These are phyloP conservation scores for Lutjanus erythropterus DNA, from an alignment of 2,113 vertebrate species.

Conservation along the genomic window DNA sequence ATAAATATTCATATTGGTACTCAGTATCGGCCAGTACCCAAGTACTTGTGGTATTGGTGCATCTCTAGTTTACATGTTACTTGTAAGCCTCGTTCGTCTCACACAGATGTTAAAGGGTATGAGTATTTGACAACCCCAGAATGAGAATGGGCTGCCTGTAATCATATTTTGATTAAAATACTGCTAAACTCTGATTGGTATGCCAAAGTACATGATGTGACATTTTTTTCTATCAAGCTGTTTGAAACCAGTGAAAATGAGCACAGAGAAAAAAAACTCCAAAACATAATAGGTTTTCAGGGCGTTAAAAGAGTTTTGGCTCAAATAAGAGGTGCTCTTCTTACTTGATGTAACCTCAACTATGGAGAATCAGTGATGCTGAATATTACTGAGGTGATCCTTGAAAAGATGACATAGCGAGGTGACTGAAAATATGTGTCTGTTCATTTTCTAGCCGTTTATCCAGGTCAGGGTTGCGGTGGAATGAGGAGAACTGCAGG, in stretches of 20 bases:
- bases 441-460: background rate
- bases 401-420: background rate
- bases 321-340: background rate
- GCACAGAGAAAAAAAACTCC: background rate
- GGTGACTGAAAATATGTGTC: background rate
- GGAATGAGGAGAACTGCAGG: slow-evolving; percentile 4
- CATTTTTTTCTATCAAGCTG: background rate
- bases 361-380: background rate
- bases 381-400: background rate
- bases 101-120: too few species aligned
- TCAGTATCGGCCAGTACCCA: too few species aligned
- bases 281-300: background rate
- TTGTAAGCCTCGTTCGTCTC: too few species aligned
- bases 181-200: background rate
- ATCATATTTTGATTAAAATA: background rate
- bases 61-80: too few species aligned
- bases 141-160: too few species aligned
- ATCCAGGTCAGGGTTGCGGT: background rate
- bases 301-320: background rate
- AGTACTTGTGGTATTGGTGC: too few species aligned
- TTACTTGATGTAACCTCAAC: background rate
- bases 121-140: too few species aligned
- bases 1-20: too few species aligned
- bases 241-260: background rate
- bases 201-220: background rate